Base-by-base conservation (phyloP, 2,797 vertebrate species). In the Dipus sagitta region DNA sequence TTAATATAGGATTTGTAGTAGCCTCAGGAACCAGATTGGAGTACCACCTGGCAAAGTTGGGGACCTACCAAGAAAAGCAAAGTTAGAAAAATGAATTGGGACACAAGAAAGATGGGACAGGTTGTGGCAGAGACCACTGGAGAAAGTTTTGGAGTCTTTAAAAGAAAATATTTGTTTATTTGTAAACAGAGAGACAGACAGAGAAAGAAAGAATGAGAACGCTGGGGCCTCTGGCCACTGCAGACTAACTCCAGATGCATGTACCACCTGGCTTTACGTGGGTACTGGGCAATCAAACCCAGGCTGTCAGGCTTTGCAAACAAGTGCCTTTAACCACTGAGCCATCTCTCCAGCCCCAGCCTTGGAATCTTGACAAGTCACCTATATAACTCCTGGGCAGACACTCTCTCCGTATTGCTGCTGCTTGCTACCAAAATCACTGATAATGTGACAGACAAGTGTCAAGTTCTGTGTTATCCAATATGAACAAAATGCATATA, bases 1-100 rank as follows among this genome's bases (percentile, higher is more conserved):
- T 74, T 92, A 78, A 71, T 26, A 71, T 89, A 83, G 64, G 70
- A 72, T 42, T 52, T 93, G 26, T 64, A 58, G 47, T 77, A 71
- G 42, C 70, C 38, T 64, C 3, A 6, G 70, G 30, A 95, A 94
- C 47, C 92, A 95, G 78, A 87, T 87, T 82, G 65, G 20, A 88
- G 58, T 9, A 1, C 70, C 88, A 74, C 58, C 62, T 89, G 47
- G 38, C 60, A 42, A 91, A 74, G 7, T 15, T 42, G 60, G 23
- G 24, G 77, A 28, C 54, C 54, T 26, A 20, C 13, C 20, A 74
- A 62, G 34, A n/a, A 92, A 58, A 71, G 32, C 26, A 58, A 81
- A 8, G 32, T 38, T 20, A 79, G 26, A 85, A 64, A 65, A 17
- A 89, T 38, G 14, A 54, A 18, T 20, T 90, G 47, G 82, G 47